A percentile compares a stretch with the other conserved stretches of the same genome.
Conservation (phyloP, 2,113 vertebrate species). For the Boleophthalmus pectinirostris region DNA sequence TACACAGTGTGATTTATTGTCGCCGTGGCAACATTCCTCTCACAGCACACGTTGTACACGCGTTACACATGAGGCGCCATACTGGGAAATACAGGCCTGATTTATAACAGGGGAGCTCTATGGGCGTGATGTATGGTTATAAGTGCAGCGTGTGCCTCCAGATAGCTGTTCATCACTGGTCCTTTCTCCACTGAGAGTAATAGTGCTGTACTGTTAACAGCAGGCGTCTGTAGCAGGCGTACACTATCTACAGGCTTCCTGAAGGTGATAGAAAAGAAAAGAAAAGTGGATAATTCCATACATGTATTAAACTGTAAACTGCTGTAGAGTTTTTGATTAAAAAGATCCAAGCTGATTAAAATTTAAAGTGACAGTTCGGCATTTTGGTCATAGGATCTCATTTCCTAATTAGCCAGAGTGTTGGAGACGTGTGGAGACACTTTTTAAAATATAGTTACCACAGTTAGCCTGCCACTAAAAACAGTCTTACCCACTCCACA, state of each 20-base stretch:
- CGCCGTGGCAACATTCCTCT: constrained; percentile 39
- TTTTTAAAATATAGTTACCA: too few relatives aligned
- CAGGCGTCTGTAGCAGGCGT: not conserved
- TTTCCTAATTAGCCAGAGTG: too few relatives aligned
- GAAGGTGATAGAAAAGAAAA: too few relatives aligned
- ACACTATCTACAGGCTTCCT: not conserved
- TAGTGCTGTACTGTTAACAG: not conserved
- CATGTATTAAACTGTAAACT: too few relatives aligned
- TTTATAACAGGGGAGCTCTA: constrained; percentile 25
- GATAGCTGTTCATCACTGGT: constrained; percentile 1
- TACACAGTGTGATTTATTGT: constrained; percentile 46
- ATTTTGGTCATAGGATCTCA: too few relatives aligned
- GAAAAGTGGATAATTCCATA: too few relatives aligned
- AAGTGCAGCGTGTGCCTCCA: constrained; percentile 22
- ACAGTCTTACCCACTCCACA: too few relatives aligned
- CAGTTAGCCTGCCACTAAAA: too few relatives aligned
- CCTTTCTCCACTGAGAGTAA: not conserved
- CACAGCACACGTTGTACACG: constrained; percentile 8
- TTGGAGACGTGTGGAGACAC: too few relatives aligned
- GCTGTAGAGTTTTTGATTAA: too few relatives aligned
- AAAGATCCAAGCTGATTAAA: too few relatives aligned
- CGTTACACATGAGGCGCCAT: constrained; percentile 20
- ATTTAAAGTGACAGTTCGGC: too few relatives aligned
- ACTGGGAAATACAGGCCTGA: constrained; percentile 7
- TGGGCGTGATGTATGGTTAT: constrained; percentile 21